Evolutionary conservation across 2,797 vertebrate genomes (phyloP), one percentile per base, ranked within the genome.

Genomic region (Clarias laeviceps): DNA sequence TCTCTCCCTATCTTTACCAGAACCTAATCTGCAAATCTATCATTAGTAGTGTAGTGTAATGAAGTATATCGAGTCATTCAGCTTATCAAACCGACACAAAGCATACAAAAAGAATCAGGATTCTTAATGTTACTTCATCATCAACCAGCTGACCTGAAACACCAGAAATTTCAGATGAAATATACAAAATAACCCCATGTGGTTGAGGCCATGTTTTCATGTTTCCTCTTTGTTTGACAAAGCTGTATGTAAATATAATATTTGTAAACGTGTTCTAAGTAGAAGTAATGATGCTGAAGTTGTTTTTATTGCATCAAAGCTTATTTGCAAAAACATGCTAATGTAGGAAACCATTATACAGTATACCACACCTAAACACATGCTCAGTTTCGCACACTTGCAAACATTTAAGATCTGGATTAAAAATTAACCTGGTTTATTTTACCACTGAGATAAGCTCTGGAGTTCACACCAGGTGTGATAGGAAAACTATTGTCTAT

Each of bases 341-440:
- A 14, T 64, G 54, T 37, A 17, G 78, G 8, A 15, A 82, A 82
- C 3, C 22, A 6, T 22, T 68, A 57, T 82, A 54, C 50, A 54
- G 50, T 54, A 54, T 54, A 54, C 50, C 50, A 54, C 64, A 34
- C 17, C 32, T 66, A 8, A 70, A 73, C 68, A 27, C 5, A 32
- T 66, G 56, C 64, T 22, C 62, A 20, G 29, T 65, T 72, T 72
- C 84, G 70, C 83, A 78, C 64, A 54, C 34, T 80, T 32, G 24
- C 37, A 72, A 40, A 68, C 29, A 3, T 50, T 50, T 32, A 66
- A 87, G 65, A 50, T 77, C 32, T 69, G 84, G 85, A 91, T 94
- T 94, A 93, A 94, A 79, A 85, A 94, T 95, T 94, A 93, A 94
- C 92, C 57, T 34, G n/a, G 54, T 56, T 83, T 78, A 29, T 76